These are phyloP conservation scores for Xylota segnis DNA, from an alignment of 2,888 invertebrate genomes.

Conservation along the genomic window DNA sequence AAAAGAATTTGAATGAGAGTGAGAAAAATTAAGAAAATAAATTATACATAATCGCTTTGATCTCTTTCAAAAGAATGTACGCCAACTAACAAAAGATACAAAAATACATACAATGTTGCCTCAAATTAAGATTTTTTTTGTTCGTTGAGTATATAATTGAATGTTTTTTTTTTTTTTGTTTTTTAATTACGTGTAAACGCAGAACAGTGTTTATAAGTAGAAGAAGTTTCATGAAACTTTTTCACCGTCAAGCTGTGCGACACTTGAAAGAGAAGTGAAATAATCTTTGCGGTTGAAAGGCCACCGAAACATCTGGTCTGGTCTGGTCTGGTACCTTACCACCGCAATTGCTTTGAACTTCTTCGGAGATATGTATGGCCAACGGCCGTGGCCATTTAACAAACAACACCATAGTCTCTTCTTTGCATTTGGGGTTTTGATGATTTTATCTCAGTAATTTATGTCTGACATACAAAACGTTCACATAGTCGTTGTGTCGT, in stretches of 20 bases:
- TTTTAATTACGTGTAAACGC: slow-evolving; percentile 71
- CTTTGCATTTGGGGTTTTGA: slow-evolving; percentile 47
- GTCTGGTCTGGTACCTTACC: neutral
- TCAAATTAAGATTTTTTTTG: slow-evolving; percentile 6
- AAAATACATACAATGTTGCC: neutral
- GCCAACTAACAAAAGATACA: slow-evolving; percentile 26
- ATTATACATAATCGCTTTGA: slow-evolving; percentile 58
- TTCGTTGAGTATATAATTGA: slow-evolving; percentile 61
- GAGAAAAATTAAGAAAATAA: slow-evolving; percentile 44
- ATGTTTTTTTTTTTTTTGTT: too few species aligned
- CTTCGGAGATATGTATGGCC: slow-evolving; percentile 43
- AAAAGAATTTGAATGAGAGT: slow-evolving; percentile 18
- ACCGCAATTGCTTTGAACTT: slow-evolving; percentile 23
- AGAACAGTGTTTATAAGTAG: slow-evolving; percentile 43
- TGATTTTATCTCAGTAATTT: slow-evolving; percentile 73
- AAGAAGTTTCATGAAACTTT: slow-evolving; percentile 45
- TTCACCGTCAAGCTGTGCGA: neutral
- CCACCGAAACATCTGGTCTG: slow-evolving; percentile 29
- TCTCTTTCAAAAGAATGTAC: slow-evolving; percentile 17
- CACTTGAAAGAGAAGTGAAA: slow-evolving; percentile 32
- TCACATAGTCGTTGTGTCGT: neutral
- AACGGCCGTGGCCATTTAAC: slow-evolving; percentile 42
- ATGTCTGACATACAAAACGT: slow-evolving; percentile 34
- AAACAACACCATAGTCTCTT: slow-evolving; percentile 38
- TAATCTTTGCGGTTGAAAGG: slow-evolving; percentile 33